phyloP scores from a whole-genome alignment of 2,888 invertebrate genomes.

The Tolmerus cingulatus region DNA sequence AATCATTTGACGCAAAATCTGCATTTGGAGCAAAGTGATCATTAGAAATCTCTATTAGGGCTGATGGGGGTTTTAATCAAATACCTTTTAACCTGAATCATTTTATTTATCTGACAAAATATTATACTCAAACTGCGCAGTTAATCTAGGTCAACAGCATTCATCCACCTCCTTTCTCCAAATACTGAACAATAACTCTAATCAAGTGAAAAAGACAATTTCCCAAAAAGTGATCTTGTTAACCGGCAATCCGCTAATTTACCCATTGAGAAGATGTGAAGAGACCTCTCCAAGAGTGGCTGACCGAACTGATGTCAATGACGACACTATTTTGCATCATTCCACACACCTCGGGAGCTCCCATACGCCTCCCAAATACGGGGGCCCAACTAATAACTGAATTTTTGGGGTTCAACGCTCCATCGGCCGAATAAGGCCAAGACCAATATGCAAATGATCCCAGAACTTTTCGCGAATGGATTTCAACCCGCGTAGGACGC shows the following conservation, averaged over 20 bases:
- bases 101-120: not conserved
- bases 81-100: too few relatives aligned
- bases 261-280: not conserved
- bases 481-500: not conserved
- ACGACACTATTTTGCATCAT: not conserved
- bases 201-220: not conserved
- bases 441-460: slow-evolving; percentile 42
- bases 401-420: slow-evolving; percentile 42
- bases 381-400: slow-evolving; percentile 31
- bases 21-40: too few relatives aligned
- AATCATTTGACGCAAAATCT: too few relatives aligned
- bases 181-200: not conserved
- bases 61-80: too few relatives aligned
- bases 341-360: not conserved
- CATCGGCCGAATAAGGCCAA: slow-evolving; percentile 35
- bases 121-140: not conserved
- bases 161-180: not conserved
- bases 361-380: not conserved
- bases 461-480: not conserved
- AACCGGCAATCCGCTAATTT: not conserved
- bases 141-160: not conserved
- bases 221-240: not conserved
- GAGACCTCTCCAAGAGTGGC: not conserved
- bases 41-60: too few relatives aligned
- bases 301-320: not conserved